A percentile compares a stretch with the other conserved stretches of the same genome.
Conservation (phyloP, 2,797 vertebrate genomes). For the Oreochromis grahami region DNA sequence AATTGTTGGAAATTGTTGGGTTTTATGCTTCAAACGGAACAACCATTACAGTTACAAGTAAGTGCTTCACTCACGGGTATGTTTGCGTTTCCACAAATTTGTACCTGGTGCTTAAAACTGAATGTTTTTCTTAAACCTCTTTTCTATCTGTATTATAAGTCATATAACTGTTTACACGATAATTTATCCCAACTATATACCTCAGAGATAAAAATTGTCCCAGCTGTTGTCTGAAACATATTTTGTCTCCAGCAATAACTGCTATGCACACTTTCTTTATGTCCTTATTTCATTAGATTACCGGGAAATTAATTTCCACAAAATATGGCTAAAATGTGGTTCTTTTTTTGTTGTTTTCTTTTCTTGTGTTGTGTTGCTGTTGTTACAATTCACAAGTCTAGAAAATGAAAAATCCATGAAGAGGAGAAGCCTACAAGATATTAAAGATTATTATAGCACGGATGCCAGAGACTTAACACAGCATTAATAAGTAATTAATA, state of each 20-base stretch:
- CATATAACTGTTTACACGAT: neutral
- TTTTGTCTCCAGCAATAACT: neutral
- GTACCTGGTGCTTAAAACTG: accelerated
- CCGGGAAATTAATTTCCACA: neutral
- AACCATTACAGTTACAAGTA: neutral
- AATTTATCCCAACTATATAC: neutral
- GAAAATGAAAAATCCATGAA: neutral
- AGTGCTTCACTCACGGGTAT: accelerated
- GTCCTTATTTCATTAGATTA: neutral
- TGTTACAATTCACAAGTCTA: neutral
- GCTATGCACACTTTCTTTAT: neutral
- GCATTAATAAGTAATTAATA: neutral
- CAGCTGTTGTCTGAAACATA: neutral
- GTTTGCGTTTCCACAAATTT: neutral
- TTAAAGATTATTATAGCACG: neutral
- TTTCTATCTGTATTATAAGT: neutral
- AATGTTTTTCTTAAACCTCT: neutral
- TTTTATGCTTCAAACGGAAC: neutral
- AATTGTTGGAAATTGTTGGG: neutral
- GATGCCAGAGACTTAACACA: too few species aligned
- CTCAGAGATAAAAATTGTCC: neutral
- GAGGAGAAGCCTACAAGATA: neutral
- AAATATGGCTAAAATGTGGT: accelerated
- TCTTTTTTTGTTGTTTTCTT: neutral
- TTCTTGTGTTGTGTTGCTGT: neutral